Percentiles rank a stretch among this genome's conserved stretches.
phyloP scores from a whole-genome alignment of 2,113 vertebrate genomes.

The Pogonocichla stellata region DNA sequence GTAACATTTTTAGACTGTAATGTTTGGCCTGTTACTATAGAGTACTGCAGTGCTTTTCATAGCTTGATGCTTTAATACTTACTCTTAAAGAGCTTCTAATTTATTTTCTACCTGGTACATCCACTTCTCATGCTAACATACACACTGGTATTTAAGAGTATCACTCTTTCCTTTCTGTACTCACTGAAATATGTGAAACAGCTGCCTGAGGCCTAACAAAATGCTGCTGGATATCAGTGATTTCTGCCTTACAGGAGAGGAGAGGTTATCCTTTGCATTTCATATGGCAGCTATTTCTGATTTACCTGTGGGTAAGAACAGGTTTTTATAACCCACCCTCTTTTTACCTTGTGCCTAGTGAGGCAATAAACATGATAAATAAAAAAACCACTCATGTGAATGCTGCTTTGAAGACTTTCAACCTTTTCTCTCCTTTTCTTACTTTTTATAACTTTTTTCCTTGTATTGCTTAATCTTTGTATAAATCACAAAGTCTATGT shows the following conservation, averaged over 20 bases:
- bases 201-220: neutral
- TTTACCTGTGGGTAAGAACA: neutral
- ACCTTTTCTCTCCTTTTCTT: neutral
- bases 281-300: neutral
- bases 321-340: neutral
- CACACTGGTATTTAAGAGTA: neutral
- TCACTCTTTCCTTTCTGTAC: neutral
- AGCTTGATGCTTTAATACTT: neutral
- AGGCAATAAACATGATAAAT: neutral
- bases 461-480: neutral
- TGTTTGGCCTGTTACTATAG: conserved; percentile 23
- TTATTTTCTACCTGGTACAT: neutral
- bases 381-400: neutral
- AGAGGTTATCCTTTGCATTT: neutral
- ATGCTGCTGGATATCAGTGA: neutral
- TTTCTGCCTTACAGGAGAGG: neutral
- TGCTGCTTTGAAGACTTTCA: neutral
- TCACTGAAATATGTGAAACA: neutral
- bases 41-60: neutral
- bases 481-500: neutral
- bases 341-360: neutral
- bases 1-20: conserved; percentile 16
- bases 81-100: neutral
- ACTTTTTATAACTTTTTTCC: neutral
- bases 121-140: neutral